Conservation (phyloP, 2,888 invertebrate genomes). For the Lydus trimaculatus region DNA sequence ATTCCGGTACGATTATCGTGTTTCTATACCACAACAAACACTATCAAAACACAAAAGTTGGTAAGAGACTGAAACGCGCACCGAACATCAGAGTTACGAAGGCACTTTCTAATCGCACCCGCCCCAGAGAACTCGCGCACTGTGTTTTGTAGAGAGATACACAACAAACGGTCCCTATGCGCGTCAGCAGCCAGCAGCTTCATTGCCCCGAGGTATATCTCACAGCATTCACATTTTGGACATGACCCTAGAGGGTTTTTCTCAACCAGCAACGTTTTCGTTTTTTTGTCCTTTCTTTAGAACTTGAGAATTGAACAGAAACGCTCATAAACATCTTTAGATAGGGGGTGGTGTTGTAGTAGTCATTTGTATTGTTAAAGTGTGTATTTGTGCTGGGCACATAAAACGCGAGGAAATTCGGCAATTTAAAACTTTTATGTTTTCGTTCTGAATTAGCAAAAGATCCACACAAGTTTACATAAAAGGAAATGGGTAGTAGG, state of each 20-base stretch:
- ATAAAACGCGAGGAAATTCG: background rate
- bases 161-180: constrained; percentile 29
- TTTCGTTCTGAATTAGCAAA: background rate
- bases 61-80: constrained; percentile 31
- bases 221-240: constrained; percentile 5
- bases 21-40: constrained; percentile 16
- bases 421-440: background rate
- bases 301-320: background rate
- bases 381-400: background rate
- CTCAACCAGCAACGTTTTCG: constrained; percentile 6
- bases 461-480: background rate
- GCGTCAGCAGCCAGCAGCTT: constrained; percentile 12
- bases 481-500: background rate
- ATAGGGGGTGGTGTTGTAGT: constrained; percentile 1
- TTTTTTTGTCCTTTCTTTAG: background rate
- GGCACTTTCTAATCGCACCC: constrained; percentile 50
- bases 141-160: constrained; percentile 6
- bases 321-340: constrained; percentile 11
- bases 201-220: background rate
- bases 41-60: constrained; percentile 18
- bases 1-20: background rate
- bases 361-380: background rate
- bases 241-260: constrained; percentile 5
- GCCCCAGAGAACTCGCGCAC: constrained; percentile 45
- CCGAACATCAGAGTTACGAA: constrained; percentile 23